Evolutionary conservation across 2,888 invertebrate genomes (phyloP), one percentile per base, ranked within the genome.

Genomic region (Cheilosia soror): DNA sequence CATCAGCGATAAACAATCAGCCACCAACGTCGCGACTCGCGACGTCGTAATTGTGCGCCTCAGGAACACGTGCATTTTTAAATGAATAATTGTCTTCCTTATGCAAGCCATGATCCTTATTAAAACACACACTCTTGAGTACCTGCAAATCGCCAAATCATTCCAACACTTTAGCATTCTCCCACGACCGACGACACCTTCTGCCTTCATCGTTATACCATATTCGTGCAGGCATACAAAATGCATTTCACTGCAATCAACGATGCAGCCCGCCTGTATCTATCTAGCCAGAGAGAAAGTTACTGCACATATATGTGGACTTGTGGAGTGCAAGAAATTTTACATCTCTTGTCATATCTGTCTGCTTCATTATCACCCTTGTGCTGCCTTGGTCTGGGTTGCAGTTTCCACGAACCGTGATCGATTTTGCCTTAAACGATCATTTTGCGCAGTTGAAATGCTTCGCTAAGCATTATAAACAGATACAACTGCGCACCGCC

Each of bases 41-140:
- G 49, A 27, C 47, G 66, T 53, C 29, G 69, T 66, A 79, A 79
- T 79, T 79, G 51, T 53, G 25, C 4, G 69, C 84, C 75, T 60
- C 58, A 47, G 65, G 79, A 69, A 65, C 65, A 75, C 75, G 58
- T 79, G 75, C 60, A 79, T 79, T 79, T 79, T 33, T 60, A 47
- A 75, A 71, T 75, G 84, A 84, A 79, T 75, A 79, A 84, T 79
- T 69, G 58, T 49, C 58, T 75, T 57, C 65, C 75, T 84, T 84
- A 75, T 75, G 75, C 47, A 79, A 84, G 69, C 63, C 58, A 20
- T 75, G 69, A 84, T 79, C 84, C 84, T 84, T 84, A 62, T 72
- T 7, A 7, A 47, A 47, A 72, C 31, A 58, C 62, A 55, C 66
- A 29, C 55, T 49, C 44, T 42, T 42, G 31, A 44, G 31, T 40